These are phyloP conservation scores for Platerodrilus igneus DNA, from an alignment of 2,888 invertebrate genomes.

Conservation along the genomic window DNA sequence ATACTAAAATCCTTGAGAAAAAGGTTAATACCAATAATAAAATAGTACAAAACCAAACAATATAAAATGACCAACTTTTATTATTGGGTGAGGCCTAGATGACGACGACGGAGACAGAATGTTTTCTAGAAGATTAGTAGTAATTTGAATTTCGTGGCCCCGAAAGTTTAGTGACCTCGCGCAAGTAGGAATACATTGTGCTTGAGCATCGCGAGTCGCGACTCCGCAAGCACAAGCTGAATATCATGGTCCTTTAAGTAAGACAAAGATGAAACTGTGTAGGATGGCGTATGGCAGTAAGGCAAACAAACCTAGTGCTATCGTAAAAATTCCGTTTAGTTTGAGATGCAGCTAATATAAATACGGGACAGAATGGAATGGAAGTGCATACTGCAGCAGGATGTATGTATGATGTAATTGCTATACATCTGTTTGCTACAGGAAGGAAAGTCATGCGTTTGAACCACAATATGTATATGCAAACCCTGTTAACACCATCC, in stretches of 20 bases:
- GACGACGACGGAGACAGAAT: slow-evolving; percentile 24
- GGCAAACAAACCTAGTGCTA: slow-evolving; percentile 20
- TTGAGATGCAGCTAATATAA: slow-evolving; percentile 21
- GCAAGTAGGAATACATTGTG: slow-evolving; percentile 48
- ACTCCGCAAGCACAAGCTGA: slow-evolving; percentile 34
- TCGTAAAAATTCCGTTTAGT: slow-evolving; percentile 26
- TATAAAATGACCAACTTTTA: neutral
- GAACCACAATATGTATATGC: too few species aligned
- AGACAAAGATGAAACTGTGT: slow-evolving; percentile 18
- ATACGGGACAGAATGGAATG: slow-evolving; percentile 15
- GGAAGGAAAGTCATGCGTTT: slow-evolving; percentile 5
- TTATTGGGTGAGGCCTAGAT: slow-evolving; percentile 20
- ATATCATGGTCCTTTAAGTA: slow-evolving; percentile 33
- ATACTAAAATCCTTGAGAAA: neutral
- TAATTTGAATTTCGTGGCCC: slow-evolving; percentile 44
- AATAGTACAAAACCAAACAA: neutral
- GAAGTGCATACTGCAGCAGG: slow-evolving; percentile 24
- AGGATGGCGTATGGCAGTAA: slow-evolving; percentile 19
- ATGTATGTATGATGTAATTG: slow-evolving; percentile 23
- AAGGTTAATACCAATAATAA: neutral
- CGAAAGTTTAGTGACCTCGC: slow-evolving; percentile 46
- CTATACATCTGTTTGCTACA: slow-evolving; percentile 16
- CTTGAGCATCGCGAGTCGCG: slow-evolving; percentile 44
- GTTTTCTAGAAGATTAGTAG: slow-evolving; percentile 36
- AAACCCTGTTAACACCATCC: slow-evolving; percentile 9